Percentiles rank a stretch among this genome's conserved stretches.
Conservation (phyloP, 2,888 invertebrate genomes). For the Chelonus formosanus region DNA sequence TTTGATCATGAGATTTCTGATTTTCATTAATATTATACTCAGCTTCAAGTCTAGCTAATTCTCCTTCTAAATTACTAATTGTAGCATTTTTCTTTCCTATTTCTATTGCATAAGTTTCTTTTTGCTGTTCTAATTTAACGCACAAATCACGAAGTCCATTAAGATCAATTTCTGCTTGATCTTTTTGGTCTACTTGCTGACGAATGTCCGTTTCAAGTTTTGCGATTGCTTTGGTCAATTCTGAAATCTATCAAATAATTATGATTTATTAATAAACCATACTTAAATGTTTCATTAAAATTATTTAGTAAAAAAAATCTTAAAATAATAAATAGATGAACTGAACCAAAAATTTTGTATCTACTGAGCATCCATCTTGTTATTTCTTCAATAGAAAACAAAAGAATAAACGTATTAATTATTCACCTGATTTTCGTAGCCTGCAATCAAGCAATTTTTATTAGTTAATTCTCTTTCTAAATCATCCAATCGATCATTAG, state of each 20-base stretch:
- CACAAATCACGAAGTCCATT: constrained; percentile 71
- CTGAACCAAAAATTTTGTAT: too few relatives aligned
- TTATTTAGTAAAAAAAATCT: too few relatives aligned
- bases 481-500: constrained; percentile 70
- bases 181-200: constrained; percentile 69
- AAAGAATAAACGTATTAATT: too few relatives aligned
- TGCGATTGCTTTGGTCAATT: constrained; percentile 66
- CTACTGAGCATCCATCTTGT: too few relatives aligned
- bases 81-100: constrained; percentile 66
- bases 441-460: constrained; percentile 67
- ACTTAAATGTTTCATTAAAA: too few relatives aligned
- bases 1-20: constrained; percentile 65
- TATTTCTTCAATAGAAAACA: too few relatives aligned
- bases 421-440: constrained; percentile 70
- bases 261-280: too few relatives aligned
- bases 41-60: constrained; percentile 65
- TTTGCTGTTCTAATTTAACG: constrained; percentile 73
- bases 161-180: constrained; percentile 72
- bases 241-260: constrained; percentile 61
- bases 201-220: constrained; percentile 74
- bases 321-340: too few relatives aligned
- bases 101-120: constrained; percentile 71
- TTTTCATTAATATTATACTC: constrained; percentile 65
- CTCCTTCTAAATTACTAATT: constrained; percentile 67
- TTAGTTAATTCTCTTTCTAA: constrained; percentile 73